phyloP scores from a whole-genome alignment of 2,888 invertebrate species.

The Noctua comes region DNA sequence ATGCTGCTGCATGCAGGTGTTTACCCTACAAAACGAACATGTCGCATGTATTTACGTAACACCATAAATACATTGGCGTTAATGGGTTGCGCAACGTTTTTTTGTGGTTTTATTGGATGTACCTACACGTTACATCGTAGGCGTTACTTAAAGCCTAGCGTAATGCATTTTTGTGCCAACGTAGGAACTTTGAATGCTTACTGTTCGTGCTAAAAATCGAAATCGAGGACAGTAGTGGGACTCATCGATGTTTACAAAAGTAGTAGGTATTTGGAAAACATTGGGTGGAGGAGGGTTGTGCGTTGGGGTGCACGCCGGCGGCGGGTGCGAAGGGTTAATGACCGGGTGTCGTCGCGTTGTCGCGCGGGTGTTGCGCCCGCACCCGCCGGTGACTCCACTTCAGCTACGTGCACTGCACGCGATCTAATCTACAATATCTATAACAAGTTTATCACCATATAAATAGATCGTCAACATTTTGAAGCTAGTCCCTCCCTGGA shows the following conservation, averaged over 20 bases:
- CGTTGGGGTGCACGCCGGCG: conserved; percentile 68
- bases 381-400: conserved; percentile 47
- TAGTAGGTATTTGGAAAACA: conserved; percentile 49
- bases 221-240: conserved; percentile 21
- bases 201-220: conserved; percentile 3
- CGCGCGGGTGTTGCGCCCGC: conserved; percentile 67
- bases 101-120: conserved; percentile 44
- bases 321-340: conserved; percentile 76
- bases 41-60: conserved; percentile 57
- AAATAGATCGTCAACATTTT: conserved; percentile 59
- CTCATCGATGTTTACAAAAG: conserved; percentile 43
- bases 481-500: conserved; percentile 41
- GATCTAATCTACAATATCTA: conserved; percentile 60
- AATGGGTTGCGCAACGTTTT: conserved; percentile 58
- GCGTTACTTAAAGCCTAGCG: conserved; percentile 22
- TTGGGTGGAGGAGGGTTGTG: conserved; percentile 66
- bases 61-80: conserved; percentile 34
- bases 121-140: conserved; percentile 31
- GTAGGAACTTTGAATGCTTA: background rate
- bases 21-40: conserved; percentile 37
- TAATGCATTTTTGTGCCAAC: conserved; percentile 15
- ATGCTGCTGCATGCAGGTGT: conserved; percentile 27
- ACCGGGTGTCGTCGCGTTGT: conserved; percentile 74
- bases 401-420: conserved; percentile 60
- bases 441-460: conserved; percentile 49